Evolutionary conservation across 2,113 vertebrate species (phyloP).

Genomic region (Caranx ignobilis): DNA sequence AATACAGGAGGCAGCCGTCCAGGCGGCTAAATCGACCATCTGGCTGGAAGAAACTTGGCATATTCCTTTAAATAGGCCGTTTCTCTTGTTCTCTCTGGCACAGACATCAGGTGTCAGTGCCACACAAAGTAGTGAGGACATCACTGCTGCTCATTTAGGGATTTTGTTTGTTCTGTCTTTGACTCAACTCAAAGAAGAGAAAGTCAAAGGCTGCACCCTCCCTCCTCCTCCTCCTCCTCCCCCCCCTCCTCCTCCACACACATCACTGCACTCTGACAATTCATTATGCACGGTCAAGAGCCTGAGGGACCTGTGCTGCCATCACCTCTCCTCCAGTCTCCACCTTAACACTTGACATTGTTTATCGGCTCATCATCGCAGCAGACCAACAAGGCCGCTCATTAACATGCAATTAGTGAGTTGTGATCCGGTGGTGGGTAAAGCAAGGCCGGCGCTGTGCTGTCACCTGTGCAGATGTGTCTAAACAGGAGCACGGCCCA

Average conservation of each 20-base stretch:
- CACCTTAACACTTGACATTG: conserved; percentile 59
- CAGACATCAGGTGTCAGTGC: background rate
- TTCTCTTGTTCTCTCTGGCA: background rate
- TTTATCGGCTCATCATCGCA: conserved; percentile 64
- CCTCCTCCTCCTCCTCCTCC: background rate
- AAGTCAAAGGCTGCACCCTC: conserved; percentile 26
- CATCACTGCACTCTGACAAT: conserved; percentile 46
- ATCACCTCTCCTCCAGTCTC: conserved; percentile 33
- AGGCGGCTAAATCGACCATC: background rate
- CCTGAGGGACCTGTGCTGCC: conserved; percentile 43
- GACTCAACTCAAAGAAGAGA: conserved; percentile 13
- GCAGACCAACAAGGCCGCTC: conserved; percentile 68
- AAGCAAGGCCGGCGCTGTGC: conserved; percentile 48
- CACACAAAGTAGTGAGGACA: background rate
- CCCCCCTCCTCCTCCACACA: conserved; percentile 16
- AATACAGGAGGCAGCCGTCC: background rate
- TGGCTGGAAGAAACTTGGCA: background rate
- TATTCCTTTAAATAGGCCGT: background rate
- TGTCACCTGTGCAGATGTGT: conserved; percentile 72
- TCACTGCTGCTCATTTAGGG: background rate
- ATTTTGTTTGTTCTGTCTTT: conserved; percentile 15
- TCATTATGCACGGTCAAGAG: conserved; percentile 55
- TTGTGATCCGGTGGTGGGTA: conserved; percentile 57
- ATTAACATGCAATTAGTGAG: conserved; percentile 80
- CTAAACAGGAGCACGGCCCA: conserved; percentile 46